phyloP scores from a whole-genome alignment of 2,888 invertebrate species.

The Protodeltote pygarga region DNA sequence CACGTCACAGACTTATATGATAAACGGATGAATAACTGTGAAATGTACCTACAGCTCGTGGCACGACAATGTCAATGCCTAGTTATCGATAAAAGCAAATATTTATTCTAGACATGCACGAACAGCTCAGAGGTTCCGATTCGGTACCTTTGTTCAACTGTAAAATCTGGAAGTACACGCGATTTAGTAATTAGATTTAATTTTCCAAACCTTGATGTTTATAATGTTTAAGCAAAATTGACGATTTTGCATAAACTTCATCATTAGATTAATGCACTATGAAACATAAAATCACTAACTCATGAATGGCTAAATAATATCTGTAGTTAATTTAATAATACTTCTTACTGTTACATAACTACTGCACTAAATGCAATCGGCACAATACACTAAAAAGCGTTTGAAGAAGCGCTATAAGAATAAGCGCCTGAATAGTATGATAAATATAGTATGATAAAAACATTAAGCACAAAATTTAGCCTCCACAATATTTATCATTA shows the following conservation, averaged over 20 bases:
- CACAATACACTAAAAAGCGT: conserved; percentile 10
- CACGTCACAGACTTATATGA: conserved; percentile 38
- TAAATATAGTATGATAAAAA: too few species aligned
- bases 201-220: conserved; percentile 10
- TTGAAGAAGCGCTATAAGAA: too few species aligned
- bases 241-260: not conserved
- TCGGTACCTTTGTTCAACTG: conserved; percentile 7
- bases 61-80: conserved; percentile 23
- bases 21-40: conserved; percentile 37
- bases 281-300: not conserved
- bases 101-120: conserved; percentile 42
- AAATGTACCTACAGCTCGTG: conserved; percentile 29
- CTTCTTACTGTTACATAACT: conserved; percentile 23
- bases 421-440: not conserved
- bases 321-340: conserved; percentile 27
- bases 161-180: conserved; percentile 24
- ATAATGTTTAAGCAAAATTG: conserved; percentile 6
- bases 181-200: conserved; percentile 19
- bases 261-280: not conserved
- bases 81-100: conserved; percentile 29
- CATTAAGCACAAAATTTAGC: too few species aligned
- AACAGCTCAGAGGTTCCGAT: conserved; percentile 14
- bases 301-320: conserved; percentile 18
- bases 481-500: conserved; percentile 1
- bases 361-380: conserved; percentile 30